Base-by-base conservation (phyloP, 2,888 invertebrate genomes). In the Drosophila buzzatii region DNA sequence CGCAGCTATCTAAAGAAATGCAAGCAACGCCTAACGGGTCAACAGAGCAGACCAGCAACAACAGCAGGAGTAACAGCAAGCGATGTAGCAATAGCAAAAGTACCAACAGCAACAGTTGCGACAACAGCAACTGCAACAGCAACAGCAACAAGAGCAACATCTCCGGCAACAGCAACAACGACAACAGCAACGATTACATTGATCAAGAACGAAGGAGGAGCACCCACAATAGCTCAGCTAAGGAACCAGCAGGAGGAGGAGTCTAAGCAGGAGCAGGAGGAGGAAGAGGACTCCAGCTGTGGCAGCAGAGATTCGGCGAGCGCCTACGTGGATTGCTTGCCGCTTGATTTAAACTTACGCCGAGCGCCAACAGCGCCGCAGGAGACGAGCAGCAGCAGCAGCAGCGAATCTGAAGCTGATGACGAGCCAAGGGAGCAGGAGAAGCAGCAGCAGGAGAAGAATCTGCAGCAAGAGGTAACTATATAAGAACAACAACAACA, bases 1-100 rank as follows among this genome's bases (percentile, higher is more conserved):
- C 93, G 93, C 74, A 91, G 88, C 72, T 93, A 93, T 90, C 87
- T 93, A 39, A 91, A 91, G 79, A 92, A 91, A 84, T 93, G 93
- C 81, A 93, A 91, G 90, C 92, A 92, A 82, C 92, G 92, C 64
- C 86, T 93, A 85, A 91, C 92, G 81, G 93, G 93, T 82, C 92
- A 92, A 67, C 86, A 76, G 79, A 70, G 73, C 69, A 66, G 49
- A 77, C 69, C 82, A 76, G 66, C 83, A 81, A 56, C 75, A 56
- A 16, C 74, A 58, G 14, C 67, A 65, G n/a, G 62, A 55, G 23
- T 2, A 53, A 1, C 41, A 41, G 41, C 41, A 59, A 23, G 49
- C 18, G 9, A 65, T 49, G 31, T 61, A 44, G n/a, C 76, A 41
- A 41, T 3, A 39, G 39, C 7, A 55, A 14, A 12, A 56, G 44